A percentile compares a stretch with the other conserved stretches of the same genome.
phyloP scores from a whole-genome alignment of 2,888 invertebrate genomes.

The Melanotus villosus region DNA sequence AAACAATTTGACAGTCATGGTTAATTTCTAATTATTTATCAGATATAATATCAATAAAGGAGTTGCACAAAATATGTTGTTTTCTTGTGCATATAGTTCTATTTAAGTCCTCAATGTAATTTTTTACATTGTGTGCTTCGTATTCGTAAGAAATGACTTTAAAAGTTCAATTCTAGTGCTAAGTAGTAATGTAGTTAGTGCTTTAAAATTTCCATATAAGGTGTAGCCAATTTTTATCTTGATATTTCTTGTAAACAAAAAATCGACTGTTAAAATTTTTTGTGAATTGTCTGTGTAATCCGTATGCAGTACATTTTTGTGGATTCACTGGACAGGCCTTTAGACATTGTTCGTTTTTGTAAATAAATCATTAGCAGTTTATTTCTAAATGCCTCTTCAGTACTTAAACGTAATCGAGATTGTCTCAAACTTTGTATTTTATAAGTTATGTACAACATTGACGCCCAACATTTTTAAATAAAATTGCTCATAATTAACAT shows the following conservation, averaged over 20 bases:
- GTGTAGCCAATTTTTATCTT: conserved; percentile 46
- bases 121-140: conserved; percentile 47
- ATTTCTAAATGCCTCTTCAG: conserved; percentile 48
- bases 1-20: conserved; percentile 3
- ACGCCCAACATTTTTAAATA: conserved; percentile 52
- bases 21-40: conserved; percentile 17
- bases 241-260: conserved; percentile 46
- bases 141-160: conserved; percentile 42
- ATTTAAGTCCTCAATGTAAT: conserved; percentile 42
- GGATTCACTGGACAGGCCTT: conserved; percentile 41
- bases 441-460: conserved; percentile 52
- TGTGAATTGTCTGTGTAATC: conserved; percentile 42
- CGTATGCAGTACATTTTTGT: conserved; percentile 35
- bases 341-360: conserved; percentile 36
- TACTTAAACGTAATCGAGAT: conserved; percentile 40
- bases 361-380: conserved; percentile 36
- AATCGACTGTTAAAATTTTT: conserved; percentile 34
- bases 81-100: conserved; percentile 40
- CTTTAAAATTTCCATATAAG: conserved; percentile 51
- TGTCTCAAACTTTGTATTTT: conserved; percentile 47
- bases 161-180: conserved; percentile 46
- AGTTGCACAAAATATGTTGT: conserved; percentile 38
- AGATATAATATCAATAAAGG: conserved; percentile 13
- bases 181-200: conserved; percentile 49
- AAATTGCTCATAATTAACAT: conserved; percentile 49